phyloP scores from a whole-genome alignment of 2,113 vertebrate species.

The Alexandromys fortis region DNA sequence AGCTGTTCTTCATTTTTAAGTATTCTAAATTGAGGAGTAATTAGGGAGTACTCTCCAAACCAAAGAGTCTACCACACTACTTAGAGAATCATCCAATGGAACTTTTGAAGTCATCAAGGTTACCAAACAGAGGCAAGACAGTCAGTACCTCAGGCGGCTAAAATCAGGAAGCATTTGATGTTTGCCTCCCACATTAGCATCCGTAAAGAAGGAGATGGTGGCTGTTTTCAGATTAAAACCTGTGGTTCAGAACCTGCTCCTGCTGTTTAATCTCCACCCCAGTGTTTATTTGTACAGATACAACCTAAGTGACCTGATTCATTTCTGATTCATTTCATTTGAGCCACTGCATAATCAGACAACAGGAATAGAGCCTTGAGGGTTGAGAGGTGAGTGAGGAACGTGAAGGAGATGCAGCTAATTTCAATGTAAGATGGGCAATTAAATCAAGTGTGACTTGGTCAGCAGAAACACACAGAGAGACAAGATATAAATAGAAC shows the following conservation, averaged over 20 bases:
- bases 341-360: constrained; percentile 38
- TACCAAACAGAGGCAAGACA: background rate
- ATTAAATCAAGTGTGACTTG: constrained; percentile 71
- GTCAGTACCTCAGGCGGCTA: background rate
- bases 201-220: background rate
- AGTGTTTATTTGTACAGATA: constrained; percentile 48
- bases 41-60: background rate
- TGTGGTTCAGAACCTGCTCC: background rate
- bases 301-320: constrained; percentile 35
- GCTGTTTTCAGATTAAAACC: constrained; percentile 45
- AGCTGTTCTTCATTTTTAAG: background rate
- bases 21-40: background rate
- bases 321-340: constrained; percentile 58
- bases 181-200: background rate
- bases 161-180: background rate
- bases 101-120: background rate
- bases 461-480: constrained; percentile 44
- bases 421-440: constrained; percentile 58
- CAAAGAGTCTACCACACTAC: background rate
- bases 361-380: background rate
- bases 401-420: constrained; percentile 7
- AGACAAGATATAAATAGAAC: constrained; percentile 57
- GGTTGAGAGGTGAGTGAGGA: constrained; percentile 50
- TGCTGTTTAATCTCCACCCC: background rate
- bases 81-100: background rate